phyloP scores from a whole-genome alignment of 2,113 vertebrate species.

The Jaculus jaculus region DNA sequence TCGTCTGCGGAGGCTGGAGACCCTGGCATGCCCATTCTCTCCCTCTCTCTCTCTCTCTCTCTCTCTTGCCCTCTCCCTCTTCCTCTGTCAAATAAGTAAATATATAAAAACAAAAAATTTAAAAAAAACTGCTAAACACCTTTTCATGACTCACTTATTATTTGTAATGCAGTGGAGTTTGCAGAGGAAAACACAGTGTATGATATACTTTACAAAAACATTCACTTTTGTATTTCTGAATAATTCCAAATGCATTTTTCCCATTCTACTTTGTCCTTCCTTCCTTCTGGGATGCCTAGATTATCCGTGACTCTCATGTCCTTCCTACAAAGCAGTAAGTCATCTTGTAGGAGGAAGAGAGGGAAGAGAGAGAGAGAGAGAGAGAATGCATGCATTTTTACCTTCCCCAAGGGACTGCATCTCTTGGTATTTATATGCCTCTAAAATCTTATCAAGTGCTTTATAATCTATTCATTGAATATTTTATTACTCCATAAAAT shows the following conservation, averaged over 20 bases:
- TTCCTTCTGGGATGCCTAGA: fast-evolving
- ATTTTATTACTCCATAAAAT: constrained; percentile 70
- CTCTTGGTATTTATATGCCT: constrained; percentile 27
- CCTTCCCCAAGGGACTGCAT: not conserved
- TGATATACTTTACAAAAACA: not conserved
- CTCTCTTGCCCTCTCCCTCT: no score
- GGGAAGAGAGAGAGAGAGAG: no score
- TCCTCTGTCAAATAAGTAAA: no score
- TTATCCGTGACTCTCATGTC: fast-evolving
- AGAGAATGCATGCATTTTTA: not conserved
- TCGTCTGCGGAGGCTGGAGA: no score
- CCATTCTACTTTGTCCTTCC: not conserved
- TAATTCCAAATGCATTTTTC: not conserved
- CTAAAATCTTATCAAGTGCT: constrained; percentile 65
- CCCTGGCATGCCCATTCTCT: no score
- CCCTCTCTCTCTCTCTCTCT: no score
- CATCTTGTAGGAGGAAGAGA: no score
- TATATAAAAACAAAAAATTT: no score
- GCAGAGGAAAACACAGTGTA: not conserved
- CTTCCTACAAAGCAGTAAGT: no score
- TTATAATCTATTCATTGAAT: constrained; percentile 67
- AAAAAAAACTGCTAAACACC: not conserved
- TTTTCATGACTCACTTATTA: not conserved
- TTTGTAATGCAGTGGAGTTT: not conserved
- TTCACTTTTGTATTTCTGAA: not conserved